Evolutionary conservation across 1,140 invertebrate species (phyloP), one percentile per base, ranked within the genome.

Genomic region (Leptinotarsa defecta): DNA sequence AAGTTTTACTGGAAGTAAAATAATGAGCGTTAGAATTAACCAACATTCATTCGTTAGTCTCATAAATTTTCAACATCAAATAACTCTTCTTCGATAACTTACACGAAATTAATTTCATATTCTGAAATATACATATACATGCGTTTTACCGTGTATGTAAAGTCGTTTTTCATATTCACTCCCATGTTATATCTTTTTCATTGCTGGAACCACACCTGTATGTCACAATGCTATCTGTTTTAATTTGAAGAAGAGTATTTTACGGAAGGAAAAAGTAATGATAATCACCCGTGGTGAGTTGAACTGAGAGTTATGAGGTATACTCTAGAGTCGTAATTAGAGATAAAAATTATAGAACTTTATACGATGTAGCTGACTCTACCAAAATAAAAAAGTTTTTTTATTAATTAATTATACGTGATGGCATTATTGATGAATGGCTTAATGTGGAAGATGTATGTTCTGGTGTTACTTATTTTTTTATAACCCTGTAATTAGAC

Each of bases 241-340:
- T 57, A 57, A 57, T 57, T 57, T 57, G 52, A 57, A 57, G 52
- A 57, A 57, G 52, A 57, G 52, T 57, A 57, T 57, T 57, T 57
- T 57, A 57, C 52, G 52, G n/a, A 57, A 57, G 52, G 17, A 19
- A 8, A n/a, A 57, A 57, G 52, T 57, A 17, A 57, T 57, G 52
- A 57, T 19, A 17, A 57, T 57, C 52, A 57, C 52, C 52, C 17
- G 17, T 57, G 17, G 17, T 57, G 52, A 57, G 52, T 57, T 57
- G 52, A 57, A 19, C 52, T 57, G 52, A 57, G 52, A 57, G 52
- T 57, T 57, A 57, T 5, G 52, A 57, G 52, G 8, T 19, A 57
- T 57, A 57, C 52, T 19, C 52, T 19, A 57, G 52, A 57, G 52
- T 57, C 52, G 52, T 57, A 57, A n/a, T 57, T 43, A 43, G 34